These are phyloP conservation scores for Saccostrea glomerata DNA, from an alignment of 1,140 invertebrate species.

Conservation along the genomic window DNA sequence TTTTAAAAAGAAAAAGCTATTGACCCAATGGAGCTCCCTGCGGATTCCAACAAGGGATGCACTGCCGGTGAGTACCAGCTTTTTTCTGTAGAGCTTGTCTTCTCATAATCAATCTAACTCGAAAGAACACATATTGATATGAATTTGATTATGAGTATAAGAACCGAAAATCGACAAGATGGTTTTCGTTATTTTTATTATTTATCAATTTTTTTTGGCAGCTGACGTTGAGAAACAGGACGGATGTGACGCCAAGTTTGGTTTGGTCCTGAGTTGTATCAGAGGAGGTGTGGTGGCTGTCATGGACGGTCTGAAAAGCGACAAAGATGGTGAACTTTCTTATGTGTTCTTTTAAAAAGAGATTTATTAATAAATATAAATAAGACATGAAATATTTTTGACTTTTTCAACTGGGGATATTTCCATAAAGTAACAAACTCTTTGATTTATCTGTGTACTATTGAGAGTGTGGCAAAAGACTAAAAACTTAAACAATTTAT, in stretches of 20 bases:
- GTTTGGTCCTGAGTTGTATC: not conserved
- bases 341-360: too few species aligned
- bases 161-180: too few species aligned
- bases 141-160: too few species aligned
- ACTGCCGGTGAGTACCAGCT: not conserved
- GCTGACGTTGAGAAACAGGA: constrained; percentile 1
- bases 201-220: not conserved
- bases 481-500: not conserved
- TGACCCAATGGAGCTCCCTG: not conserved
- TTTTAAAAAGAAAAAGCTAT: not conserved
- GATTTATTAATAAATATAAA: not conserved
- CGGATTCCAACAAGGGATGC: not conserved
- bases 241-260: constrained; percentile 14
- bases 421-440: not conserved
- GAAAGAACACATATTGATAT: too few species aligned
- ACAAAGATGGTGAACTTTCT: not conserved
- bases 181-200: too few species aligned
- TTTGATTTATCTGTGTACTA: not conserved
- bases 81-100: too few species aligned
- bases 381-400: not conserved
- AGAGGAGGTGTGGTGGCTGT: not conserved
- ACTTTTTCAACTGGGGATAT: not conserved
- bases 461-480: not conserved
- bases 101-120: too few species aligned
- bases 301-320: not conserved